Percentiles rank a stretch among this genome's conserved stretches.
Conservation (phyloP, 2,113 vertebrate genomes). For the Oncorhynchus clarkii region DNA sequence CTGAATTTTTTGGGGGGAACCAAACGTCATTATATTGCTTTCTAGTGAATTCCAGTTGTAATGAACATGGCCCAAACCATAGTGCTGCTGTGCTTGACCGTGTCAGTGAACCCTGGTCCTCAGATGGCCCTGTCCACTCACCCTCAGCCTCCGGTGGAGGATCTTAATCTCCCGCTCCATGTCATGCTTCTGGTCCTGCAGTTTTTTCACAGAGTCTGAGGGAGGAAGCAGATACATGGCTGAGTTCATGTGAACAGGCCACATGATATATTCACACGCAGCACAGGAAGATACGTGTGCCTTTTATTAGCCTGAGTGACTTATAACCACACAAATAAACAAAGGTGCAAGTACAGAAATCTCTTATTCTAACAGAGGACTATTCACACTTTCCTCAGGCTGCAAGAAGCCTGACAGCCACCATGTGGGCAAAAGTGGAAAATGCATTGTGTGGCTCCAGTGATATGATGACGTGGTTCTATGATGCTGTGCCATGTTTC, state of each 20-base stretch:
- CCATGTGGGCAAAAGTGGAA: conserved; percentile 20
- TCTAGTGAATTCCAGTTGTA: background rate
- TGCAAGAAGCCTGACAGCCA: background rate
- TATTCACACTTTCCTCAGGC: background rate
- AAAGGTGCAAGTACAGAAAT: background rate
- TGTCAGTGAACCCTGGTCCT: conserved; percentile 2
- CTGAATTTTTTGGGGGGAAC: background rate
- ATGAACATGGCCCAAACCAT: background rate
- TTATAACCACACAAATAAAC: no score
- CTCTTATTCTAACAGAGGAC: background rate
- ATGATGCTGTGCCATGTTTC: background rate
- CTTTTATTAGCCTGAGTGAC: no score
- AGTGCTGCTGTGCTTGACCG: background rate
- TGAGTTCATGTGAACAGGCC: conserved; percentile 7
- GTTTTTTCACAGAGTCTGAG: conserved; percentile 90
- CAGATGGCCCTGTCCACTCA: conserved; percentile 45
- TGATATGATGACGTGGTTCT: no score
- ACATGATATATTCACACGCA: background rate
- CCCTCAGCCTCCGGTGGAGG: conserved; percentile 88
- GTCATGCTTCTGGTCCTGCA: conserved; percentile 94
- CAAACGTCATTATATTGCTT: background rate
- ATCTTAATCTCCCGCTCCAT: conserved; percentile 97
- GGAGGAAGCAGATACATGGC: conserved; percentile 36
- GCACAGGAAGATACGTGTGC: background rate
- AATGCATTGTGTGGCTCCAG: background rate